Evolutionary conservation across 2,113 vertebrate species (phyloP).

Genomic region (Amphiprion percula): DNA sequence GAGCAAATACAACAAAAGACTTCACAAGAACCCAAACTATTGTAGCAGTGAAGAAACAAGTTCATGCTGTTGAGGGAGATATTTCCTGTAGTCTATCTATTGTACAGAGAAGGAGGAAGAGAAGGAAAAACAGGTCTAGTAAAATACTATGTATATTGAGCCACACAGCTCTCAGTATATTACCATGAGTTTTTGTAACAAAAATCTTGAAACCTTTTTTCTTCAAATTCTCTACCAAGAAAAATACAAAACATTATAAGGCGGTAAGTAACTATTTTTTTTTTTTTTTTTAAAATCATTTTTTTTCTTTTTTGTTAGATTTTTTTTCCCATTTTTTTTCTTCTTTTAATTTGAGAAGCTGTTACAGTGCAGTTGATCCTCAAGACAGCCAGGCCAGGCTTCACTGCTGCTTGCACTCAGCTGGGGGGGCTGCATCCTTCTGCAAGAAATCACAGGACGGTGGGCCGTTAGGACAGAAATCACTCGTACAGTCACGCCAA

Average conservation of each 20-base stretch:
- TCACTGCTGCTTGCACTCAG: conserved; percentile 99
- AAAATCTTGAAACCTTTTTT: conserved; percentile 88
- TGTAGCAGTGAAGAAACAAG: conserved; percentile 90
- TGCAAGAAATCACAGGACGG: conserved; percentile 81
- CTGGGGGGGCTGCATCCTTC: conserved; percentile 96
- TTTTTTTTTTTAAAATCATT: conserved; percentile 84
- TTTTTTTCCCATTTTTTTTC: conserved; percentile 58
- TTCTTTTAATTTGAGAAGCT: conserved; percentile 88
- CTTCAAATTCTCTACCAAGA: conserved; percentile 93
- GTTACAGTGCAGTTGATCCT: conserved; percentile 98
- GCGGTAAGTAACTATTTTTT: conserved; percentile 97
- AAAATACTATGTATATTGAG: conserved; percentile 93
- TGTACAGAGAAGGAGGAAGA: conserved; percentile 84
- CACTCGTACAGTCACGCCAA: background rate
- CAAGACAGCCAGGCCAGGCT: conserved; percentile 89
- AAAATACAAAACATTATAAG: conserved; percentile 99
- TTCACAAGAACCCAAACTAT: conserved; percentile 95
- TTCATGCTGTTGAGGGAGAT: conserved; percentile 87
- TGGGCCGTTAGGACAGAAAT: conserved; percentile 11
- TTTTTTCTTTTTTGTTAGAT: conserved; percentile 26
- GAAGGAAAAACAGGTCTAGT: conserved; percentile 84
- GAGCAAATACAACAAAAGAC: conserved; percentile 92
- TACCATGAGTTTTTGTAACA: conserved; percentile 90
- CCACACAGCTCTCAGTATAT: conserved; percentile 87
- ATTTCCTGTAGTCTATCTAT: conserved; percentile 87